Evolutionary conservation across 2,888 invertebrate genomes (phyloP).

Genomic region (Lymantria monacha): DNA sequence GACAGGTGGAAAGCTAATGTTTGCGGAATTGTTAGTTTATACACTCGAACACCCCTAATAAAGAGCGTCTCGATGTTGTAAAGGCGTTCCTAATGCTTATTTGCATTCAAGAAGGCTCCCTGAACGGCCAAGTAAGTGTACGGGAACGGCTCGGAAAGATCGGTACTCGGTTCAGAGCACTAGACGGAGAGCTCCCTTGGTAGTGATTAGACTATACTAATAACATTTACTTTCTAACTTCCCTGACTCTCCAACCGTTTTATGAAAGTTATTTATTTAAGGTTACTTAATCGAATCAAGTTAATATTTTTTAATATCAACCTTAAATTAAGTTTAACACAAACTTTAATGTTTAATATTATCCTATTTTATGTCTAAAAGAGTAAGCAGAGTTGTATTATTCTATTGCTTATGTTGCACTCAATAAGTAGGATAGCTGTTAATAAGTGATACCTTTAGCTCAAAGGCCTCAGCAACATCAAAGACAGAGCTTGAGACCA

Average conservation of each 20-base stretch:
- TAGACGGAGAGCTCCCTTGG: constrained; percentile 73
- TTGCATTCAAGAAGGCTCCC: constrained; percentile 78
- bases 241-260: constrained; percentile 74
- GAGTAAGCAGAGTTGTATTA: no score
- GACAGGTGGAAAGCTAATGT: constrained; percentile 49
- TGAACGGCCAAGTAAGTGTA: constrained; percentile 70
- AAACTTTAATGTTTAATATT: no score
- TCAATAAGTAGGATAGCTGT: no score
- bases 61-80: constrained; percentile 74
- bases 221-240: constrained; percentile 80
- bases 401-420: no score
- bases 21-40: constrained; percentile 61
- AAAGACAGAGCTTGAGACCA: no score
- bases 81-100: constrained; percentile 78
- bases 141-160: constrained; percentile 59
- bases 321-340: no score
- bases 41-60: constrained; percentile 71
- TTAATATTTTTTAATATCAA: constrained; percentile 37
- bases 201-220: constrained; percentile 80
- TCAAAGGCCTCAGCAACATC: no score
- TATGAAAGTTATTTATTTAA: constrained; percentile 72
- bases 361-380: no score
- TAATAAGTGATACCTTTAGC: no score
- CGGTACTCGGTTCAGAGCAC: constrained; percentile 53
- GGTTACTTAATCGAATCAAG: constrained; percentile 68